These are phyloP conservation scores for Benthosema pterotum DNA, from an alignment of 2,797 vertebrate genomes.

Conservation along the genomic window DNA sequence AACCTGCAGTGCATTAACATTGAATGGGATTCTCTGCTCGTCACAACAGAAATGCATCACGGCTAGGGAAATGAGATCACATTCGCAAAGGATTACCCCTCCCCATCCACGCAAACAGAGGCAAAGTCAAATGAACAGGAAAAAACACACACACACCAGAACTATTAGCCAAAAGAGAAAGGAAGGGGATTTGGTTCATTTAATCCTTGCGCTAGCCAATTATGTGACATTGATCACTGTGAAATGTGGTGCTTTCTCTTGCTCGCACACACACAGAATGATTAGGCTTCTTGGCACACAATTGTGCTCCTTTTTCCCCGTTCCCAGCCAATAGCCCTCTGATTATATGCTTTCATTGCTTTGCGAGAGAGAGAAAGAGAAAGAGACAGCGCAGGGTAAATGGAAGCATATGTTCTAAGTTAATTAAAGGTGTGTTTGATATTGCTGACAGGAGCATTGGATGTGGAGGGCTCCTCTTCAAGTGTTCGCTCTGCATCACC, in stretches of 20 bases:
- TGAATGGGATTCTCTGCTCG: constrained; percentile 24
- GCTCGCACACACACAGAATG: constrained; percentile 53
- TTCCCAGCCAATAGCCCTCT: constrained; percentile 40
- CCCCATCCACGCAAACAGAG: too few relatives aligned
- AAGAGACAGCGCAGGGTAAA: constrained; percentile 27
- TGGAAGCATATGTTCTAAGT: constrained; percentile 44
- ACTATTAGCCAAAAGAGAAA: constrained; percentile 65
- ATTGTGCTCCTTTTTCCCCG: constrained; percentile 38
- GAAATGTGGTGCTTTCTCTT: constrained; percentile 56
- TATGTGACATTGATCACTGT: constrained; percentile 68
- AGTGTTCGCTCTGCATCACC: constrained; percentile 26
- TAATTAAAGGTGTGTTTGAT: constrained; percentile 70
- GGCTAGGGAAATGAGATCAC: constrained; percentile 23
- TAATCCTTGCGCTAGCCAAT: constrained; percentile 57
- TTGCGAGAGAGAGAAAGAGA: constrained; percentile 28
- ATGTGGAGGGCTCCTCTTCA: constrained; percentile 27
- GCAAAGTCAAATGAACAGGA: constrained; percentile 53
- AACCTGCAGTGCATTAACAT: too few relatives aligned
- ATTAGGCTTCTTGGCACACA: constrained; percentile 65
- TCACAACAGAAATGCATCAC: constrained; percentile 13
- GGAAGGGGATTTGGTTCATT: constrained; percentile 62
- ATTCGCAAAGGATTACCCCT: constrained; percentile 37
- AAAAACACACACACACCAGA: constrained; percentile 49
- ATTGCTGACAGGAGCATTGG: constrained; percentile 54
- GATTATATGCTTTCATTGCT: constrained; percentile 47